A percentile compares a stretch with the other conserved stretches of the same genome.
phyloP scores from a whole-genome alignment of 2,888 invertebrate genomes.

The Perithous albicinctus region DNA sequence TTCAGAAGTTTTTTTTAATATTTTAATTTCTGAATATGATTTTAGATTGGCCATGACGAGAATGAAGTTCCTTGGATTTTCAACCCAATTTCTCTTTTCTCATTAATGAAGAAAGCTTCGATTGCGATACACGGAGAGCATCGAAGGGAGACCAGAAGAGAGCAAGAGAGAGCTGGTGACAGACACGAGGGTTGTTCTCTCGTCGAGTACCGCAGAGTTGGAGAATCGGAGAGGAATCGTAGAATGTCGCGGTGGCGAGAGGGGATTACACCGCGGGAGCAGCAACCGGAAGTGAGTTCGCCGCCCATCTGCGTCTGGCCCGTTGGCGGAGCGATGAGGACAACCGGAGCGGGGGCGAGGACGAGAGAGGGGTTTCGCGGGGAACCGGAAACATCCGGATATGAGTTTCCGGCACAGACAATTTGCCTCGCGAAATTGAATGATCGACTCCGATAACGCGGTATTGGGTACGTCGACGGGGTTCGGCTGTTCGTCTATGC shows the following conservation, averaged over 20 bases:
- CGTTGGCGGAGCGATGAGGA: constrained; percentile 37
- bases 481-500: constrained; percentile 59
- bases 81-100: background rate
- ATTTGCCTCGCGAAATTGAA: constrained; percentile 90
- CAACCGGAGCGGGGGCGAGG: constrained; percentile 30
- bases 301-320: constrained; percentile 79
- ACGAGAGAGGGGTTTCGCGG: constrained; percentile 71
- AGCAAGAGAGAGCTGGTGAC: background rate
- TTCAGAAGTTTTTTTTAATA: background rate
- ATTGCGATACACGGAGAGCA: constrained; percentile 32
- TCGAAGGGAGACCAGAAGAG: background rate
- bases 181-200: constrained; percentile 31
- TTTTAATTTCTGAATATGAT: background rate
- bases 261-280: constrained; percentile 26
- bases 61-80: background rate
- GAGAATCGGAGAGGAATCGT: constrained; percentile 42
- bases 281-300: constrained; percentile 80
- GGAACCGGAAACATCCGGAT: constrained; percentile 88
- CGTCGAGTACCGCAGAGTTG: constrained; percentile 15
- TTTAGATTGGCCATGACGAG: background rate
- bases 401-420: constrained; percentile 95
- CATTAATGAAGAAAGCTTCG: constrained; percentile 36
- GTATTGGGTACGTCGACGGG: constrained; percentile 68
- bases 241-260: constrained; percentile 28
- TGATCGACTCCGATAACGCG: constrained; percentile 84